Conservation (phyloP, 2,888 invertebrate species). For the Hirtodrosophila duncani region DNA sequence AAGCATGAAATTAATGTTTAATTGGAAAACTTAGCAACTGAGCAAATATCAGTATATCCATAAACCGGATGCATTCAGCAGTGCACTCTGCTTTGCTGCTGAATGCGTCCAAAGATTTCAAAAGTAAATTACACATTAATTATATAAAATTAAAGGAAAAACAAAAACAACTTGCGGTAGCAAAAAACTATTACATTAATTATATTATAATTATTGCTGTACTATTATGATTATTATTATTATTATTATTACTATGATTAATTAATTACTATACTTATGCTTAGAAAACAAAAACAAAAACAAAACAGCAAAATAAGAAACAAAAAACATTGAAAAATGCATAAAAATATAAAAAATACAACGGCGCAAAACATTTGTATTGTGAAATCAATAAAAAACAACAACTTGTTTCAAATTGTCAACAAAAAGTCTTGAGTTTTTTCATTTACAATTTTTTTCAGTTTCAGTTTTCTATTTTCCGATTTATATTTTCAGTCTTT, state of each 20-base stretch:
- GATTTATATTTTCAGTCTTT: constrained; percentile 5
- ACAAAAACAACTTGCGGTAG: constrained; percentile 55
- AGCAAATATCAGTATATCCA: no score
- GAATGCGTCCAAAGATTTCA: no score
- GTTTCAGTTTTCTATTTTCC: constrained; percentile 16
- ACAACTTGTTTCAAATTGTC: constrained; percentile 63
- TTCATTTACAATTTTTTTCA: constrained; percentile 25
- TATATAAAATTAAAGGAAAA: constrained; percentile 22
- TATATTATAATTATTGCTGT: constrained; percentile 67
- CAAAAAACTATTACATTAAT: constrained; percentile 72
- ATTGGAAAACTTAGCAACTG: constrained; percentile 57
- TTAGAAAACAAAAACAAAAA: constrained; percentile 54
- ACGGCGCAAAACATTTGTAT: constrained; percentile 69
- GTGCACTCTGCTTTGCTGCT: no score
- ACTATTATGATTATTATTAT: constrained; percentile 64
- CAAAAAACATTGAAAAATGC: constrained; percentile 25
- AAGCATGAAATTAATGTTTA: constrained; percentile 56
- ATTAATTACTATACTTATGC: constrained; percentile 64
- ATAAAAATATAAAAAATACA: constrained; percentile 26
- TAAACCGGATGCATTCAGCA: no score
- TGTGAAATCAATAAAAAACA: constrained; percentile 71
- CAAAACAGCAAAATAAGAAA: no score
- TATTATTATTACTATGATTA: constrained; percentile 69
- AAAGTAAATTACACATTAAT: constrained; percentile 45
- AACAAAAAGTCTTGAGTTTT: constrained; percentile 33